phyloP scores from a whole-genome alignment of 2,797 vertebrate species.

The Austrolebias charrua region DNA sequence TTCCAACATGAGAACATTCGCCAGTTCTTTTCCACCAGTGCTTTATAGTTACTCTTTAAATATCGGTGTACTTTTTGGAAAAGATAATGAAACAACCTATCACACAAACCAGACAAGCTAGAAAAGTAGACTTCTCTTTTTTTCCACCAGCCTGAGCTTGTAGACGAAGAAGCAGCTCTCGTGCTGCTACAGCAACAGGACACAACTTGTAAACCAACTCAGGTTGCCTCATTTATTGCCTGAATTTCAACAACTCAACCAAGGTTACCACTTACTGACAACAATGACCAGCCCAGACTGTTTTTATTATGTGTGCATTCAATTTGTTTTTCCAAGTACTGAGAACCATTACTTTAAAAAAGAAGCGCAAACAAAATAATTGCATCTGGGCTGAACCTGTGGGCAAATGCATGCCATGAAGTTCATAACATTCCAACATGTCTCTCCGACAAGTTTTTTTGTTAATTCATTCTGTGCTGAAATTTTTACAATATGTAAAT shows the following conservation, averaged over 20 bases:
- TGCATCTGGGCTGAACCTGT: no score
- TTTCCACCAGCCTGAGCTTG: neutral
- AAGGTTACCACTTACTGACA: neutral
- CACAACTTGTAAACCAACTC: slow-evolving; percentile 1
- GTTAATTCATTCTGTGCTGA: no score
- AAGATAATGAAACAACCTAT: neutral
- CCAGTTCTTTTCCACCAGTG: no score
- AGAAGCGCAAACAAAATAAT: no score
- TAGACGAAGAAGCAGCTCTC: neutral
- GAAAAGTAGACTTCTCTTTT: no score
- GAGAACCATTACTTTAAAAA: no score
- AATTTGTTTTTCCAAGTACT: no score
- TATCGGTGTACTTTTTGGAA: neutral
- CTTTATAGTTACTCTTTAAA: neutral
- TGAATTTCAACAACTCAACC: neutral
- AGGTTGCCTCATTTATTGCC: neutral
- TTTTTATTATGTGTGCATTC: no score
- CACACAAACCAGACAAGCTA: neutral
- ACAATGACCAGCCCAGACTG: neutral
- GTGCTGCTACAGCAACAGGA: slow-evolving; percentile 6
- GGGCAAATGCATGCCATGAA: no score
- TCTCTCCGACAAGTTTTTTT: no score
- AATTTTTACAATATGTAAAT: no score
- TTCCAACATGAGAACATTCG: neutral
- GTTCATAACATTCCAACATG: no score